These are phyloP conservation scores for Elmis aenea DNA, from an alignment of 2,888 invertebrate species.

Conservation along the genomic window DNA sequence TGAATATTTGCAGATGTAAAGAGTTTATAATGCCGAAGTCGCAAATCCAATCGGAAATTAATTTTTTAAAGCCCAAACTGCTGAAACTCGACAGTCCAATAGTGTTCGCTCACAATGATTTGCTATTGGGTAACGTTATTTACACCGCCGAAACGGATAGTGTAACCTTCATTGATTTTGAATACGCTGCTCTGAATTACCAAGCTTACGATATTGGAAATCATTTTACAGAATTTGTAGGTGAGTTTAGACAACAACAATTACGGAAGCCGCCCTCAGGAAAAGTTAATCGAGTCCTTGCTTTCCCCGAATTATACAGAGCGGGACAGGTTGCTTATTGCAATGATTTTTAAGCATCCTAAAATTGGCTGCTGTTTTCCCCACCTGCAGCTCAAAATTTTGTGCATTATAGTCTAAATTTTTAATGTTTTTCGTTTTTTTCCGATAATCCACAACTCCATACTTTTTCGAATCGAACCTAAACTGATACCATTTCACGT, in stretches of 20 bases:
- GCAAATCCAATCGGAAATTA: conserved; percentile 66
- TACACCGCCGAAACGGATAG: conserved; percentile 64
- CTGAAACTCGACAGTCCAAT: conserved; percentile 65
- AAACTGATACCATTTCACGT: too few species aligned
- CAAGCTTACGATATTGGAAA: conserved; percentile 96
- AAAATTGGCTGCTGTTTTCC: too few species aligned
- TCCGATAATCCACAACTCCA: too few species aligned
- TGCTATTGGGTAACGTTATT: conserved; percentile 90
- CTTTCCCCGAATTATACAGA: too few species aligned
- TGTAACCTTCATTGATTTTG: conserved; percentile 94
- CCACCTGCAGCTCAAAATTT: too few species aligned
- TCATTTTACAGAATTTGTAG: conserved; percentile 96
- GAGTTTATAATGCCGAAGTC: conserved; percentile 62
- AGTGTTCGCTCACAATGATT: conserved; percentile 96
- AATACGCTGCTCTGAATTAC: conserved; percentile 91
- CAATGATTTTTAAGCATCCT: too few species aligned
- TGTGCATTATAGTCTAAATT: too few species aligned
- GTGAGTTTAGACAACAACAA: conserved; percentile 49
- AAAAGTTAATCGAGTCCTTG: too few species aligned
- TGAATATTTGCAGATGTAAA: conserved; percentile 66
- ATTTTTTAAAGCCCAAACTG: conserved; percentile 58
- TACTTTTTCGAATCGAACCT: too few species aligned
- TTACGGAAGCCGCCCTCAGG: not conserved
- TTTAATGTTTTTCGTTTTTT: too few species aligned
- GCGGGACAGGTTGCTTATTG: too few species aligned